A percentile compares a stretch with the other conserved stretches of the same genome.
phyloP scores from a whole-genome alignment of 2,113 vertebrate species.

The Cyprinodon tularosa region DNA sequence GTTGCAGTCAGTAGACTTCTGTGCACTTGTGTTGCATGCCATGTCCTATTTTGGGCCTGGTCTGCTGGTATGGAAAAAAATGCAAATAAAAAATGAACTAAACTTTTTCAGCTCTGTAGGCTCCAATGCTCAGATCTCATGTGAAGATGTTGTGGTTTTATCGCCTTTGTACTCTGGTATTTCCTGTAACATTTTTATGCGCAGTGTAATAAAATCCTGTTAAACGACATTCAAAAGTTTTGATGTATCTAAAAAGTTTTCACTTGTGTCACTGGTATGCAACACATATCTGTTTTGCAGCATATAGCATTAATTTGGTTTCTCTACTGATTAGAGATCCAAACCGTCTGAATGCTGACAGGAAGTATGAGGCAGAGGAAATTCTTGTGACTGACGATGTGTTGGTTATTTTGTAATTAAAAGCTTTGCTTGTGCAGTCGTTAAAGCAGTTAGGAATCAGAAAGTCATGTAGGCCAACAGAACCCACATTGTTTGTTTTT shows the following conservation, averaged over 20 bases:
- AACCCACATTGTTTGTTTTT: neutral
- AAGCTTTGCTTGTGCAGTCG: slow-evolving; percentile 23
- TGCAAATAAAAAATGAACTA: neutral
- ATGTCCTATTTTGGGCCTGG: no score
- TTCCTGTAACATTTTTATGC: neutral
- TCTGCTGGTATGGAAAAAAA: no score
- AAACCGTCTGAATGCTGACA: slow-evolving; percentile 16
- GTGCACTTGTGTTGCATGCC: no score
- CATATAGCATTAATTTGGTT: slow-evolving; percentile 7
- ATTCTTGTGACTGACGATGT: slow-evolving; percentile 60
- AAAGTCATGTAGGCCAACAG: neutral
- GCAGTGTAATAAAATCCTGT: neutral
- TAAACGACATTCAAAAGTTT: slow-evolving; percentile 1
- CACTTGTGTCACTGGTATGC: slow-evolving; percentile 5
- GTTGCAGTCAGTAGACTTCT: no score
- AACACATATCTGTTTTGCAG: slow-evolving; percentile 33
- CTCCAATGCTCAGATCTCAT: neutral
- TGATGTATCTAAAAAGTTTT: slow-evolving; percentile 10
- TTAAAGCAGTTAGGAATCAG: slow-evolving; percentile 13
- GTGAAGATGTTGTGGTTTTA: neutral
- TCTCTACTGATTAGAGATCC: neutral
- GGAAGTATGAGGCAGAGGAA: slow-evolving; percentile 33
- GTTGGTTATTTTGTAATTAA: slow-evolving; percentile 60
- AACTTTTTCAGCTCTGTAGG: neutral
- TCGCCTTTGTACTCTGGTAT: neutral